phyloP scores from a whole-genome alignment of 1,140 invertebrate species.

The Panulirus ornatus region DNA sequence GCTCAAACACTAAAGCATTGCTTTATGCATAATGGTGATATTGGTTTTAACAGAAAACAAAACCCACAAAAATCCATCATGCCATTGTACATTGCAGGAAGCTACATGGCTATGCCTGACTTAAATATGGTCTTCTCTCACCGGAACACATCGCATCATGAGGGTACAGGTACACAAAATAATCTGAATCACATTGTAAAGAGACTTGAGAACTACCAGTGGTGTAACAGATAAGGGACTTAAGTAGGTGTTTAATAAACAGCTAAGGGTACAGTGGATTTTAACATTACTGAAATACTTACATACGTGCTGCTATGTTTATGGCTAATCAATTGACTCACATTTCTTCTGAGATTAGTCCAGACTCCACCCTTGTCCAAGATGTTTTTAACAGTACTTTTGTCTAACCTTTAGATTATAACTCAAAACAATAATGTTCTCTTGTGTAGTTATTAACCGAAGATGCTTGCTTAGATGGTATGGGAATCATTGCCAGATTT shows the following conservation, averaged over 20 bases:
- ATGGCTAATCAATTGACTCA: background rate
- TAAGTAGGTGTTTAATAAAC: background rate
- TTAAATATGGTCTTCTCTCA: conserved; percentile 47
- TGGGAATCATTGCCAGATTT: background rate
- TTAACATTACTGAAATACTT: background rate
- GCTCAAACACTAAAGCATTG: background rate
- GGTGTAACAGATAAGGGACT: background rate
- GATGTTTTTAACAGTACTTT: background rate
- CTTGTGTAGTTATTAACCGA: background rate
- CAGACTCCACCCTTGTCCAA: background rate
- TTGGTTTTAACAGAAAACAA: background rate
- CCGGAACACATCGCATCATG: conserved; percentile 51
- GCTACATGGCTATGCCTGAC: conserved; percentile 64
- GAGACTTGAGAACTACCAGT: conserved; percentile 42
- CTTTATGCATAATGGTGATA: background rate
- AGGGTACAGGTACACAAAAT: conserved; percentile 54
- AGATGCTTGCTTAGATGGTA: background rate
- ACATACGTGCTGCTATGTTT: background rate
- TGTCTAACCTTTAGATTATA: background rate
- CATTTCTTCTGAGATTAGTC: background rate
- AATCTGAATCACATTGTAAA: conserved; percentile 39
- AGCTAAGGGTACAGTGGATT: background rate
- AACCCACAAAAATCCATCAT: conserved; percentile 11
- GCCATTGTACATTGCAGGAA: conserved; percentile 46
- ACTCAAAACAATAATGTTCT: background rate